phyloP scores from a whole-genome alignment of 2,888 invertebrate species.

The Portevinia maculata region DNA sequence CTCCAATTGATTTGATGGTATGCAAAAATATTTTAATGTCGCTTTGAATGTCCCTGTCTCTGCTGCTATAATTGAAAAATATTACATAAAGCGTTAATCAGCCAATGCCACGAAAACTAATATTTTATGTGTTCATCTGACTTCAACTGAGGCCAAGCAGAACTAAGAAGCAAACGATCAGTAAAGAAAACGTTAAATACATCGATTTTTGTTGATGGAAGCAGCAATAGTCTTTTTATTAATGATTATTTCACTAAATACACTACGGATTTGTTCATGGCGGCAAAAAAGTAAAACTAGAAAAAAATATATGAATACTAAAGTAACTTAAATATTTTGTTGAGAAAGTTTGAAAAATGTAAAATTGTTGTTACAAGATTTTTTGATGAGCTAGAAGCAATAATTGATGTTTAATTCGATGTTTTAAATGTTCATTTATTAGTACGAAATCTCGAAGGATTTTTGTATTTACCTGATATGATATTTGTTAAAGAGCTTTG shows the following conservation, averaged over 20 bases:
- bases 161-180: too few species aligned
- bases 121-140: slow-evolving; percentile 8
- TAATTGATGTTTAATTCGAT: background rate
- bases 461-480: too few species aligned
- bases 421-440: background rate
- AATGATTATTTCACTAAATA: slow-evolving; percentile 7
- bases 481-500: too few species aligned
- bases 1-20: background rate
- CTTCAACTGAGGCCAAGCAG: background rate
- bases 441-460: too few species aligned
- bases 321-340: slow-evolving; percentile 1
- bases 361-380: slow-evolving; percentile 14
- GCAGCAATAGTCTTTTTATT: slow-evolving; percentile 2
- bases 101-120: background rate
- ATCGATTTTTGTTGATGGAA: background rate
- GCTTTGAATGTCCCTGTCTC: background rate
- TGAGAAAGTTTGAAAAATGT: slow-evolving; percentile 20
- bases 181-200: too few species aligned
- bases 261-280: background rate
- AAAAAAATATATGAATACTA: background rate
- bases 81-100: background rate
- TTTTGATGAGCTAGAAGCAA: slow-evolving; percentile 12
- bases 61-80: background rate
- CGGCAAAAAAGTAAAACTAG: background rate
- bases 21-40: background rate